Evolutionary conservation across 2,797 vertebrate species (phyloP), one percentile per base, ranked within the genome.

Genomic region (Onychomys arenicola): DNA sequence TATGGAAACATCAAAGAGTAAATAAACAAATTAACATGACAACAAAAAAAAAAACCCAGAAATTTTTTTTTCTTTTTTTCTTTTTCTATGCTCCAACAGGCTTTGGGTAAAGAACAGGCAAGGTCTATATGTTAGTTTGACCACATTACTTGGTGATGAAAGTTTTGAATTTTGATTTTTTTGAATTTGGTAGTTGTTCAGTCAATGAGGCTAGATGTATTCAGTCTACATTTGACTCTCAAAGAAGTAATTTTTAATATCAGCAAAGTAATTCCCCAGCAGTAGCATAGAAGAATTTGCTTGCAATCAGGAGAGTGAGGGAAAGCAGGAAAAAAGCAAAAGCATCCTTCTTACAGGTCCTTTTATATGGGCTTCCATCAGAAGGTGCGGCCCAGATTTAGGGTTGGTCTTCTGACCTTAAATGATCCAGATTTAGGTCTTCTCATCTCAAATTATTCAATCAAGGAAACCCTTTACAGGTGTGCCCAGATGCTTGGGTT

Each of bases 111-210:
- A 7, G 29, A 52, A 29, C 13, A 59, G n/a, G 88, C 77, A 37
- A 90, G 1, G 1, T 73, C 13, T 61, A 21, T 61, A 40, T 82
- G 52, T 80, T 12, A 81, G 13, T 69, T 52, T 61, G 49, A 49
- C 14, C 49, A 13, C 8, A 46, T 88, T 90, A 89, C 19, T 63
- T 96, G 63, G 46, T 76, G 57, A 77, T 25, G 52, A 59, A 61
- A 19, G 46, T 71, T 95, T 96, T 90, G 73, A 88, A 46, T 67
- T 95, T 90, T 93, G 63, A 63, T 2, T 32, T 92, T 40, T 91
- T 25, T 67, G 63, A 69, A 69, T 25, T 34, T 52, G 32, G 32
- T n/a, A 86, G 32, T 69, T 85, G 43, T 67, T 52, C 32, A 52
- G 32, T 14, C 4, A 43, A 52, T 2, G 12, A 67, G 29, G 32